Base-by-base conservation (phyloP, 2,888 invertebrate species). In the Alsophila aescularia region DNA sequence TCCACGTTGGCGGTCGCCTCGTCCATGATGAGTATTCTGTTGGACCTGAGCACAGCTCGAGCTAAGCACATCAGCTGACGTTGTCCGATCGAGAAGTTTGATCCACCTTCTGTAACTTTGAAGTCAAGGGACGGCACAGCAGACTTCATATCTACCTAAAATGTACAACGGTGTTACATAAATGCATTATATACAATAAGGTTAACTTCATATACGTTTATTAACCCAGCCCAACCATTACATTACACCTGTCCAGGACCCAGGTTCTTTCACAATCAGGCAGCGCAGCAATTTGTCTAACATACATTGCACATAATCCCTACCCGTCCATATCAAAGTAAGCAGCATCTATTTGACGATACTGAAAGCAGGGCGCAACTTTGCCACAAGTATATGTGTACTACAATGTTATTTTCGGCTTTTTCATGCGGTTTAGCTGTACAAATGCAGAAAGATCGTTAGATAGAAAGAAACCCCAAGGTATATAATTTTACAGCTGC, bases 1-100 rank as follows among this genome's bases (percentile, higher is more conserved):
- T 98, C 98, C 2, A 98, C 97, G 77, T 98, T 98, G 2, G 98
- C 98, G 0, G 98, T 98, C 3, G 98, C 98, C 88, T 98, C 98
- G 76, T 98, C 98, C 88, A 98, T 93, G 69, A 98, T 95, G 9
- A 98, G 89, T 69, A 98, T 94, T 73, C 94, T 95, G 81, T 97
- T 98, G 64, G 96, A 95, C 47, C 96, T 92, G 6, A 98, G 91
- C 69, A 98, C 95, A 5, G 98, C 98, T 52, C 98, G 93, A 0
- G 98, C 98, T 59, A 98, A 88, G 75, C 98, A 98, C 67, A 98
- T 94, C 49, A 98, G 83, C 78, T 98, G 98, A 16, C 97, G 92
- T 79, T 98, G 98, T 0, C 98, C 98, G 9, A 98, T 96, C 57
- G 97, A 98, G 76, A 97, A 96, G 79, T 96, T 96, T 4, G 94